Conservation (phyloP, 2,888 invertebrate species). For the Anticlea derivata region DNA sequence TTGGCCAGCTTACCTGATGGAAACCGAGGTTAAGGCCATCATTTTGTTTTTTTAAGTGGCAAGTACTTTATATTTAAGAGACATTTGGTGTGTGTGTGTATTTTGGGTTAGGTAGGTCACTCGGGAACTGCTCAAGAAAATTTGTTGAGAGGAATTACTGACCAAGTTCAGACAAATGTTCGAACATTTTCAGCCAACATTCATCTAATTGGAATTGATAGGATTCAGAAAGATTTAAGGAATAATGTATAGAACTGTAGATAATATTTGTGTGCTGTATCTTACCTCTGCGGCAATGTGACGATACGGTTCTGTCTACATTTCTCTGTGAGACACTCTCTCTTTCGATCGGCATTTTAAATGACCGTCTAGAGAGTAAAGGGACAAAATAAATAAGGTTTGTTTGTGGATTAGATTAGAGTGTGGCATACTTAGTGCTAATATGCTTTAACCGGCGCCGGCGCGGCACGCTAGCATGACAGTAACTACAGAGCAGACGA, state of each 20-base stretch:
- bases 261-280: conserved; percentile 66
- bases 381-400: conserved; percentile 85
- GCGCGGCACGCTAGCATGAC: conserved; percentile 73
- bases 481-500: conserved; percentile 83
- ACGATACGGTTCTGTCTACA: conserved; percentile 83
- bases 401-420: conserved; percentile 78
- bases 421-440: conserved; percentile 77
- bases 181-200: conserved; percentile 6
- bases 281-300: conserved; percentile 81
- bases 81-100: conserved; percentile 27
- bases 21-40: conserved; percentile 6
- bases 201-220: conserved; percentile 6
- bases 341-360: conserved; percentile 85
- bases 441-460: conserved; percentile 45
- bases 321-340: conserved; percentile 82
- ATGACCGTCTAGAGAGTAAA: conserved; percentile 88
- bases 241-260: conserved; percentile 51
- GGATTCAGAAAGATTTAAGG: conserved; percentile 5
- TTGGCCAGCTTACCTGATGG: conserved; percentile 9
- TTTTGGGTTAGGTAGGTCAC: conserved; percentile 26
- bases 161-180: conserved; percentile 8
- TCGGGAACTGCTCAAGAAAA: conserved; percentile 30
- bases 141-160: conserved; percentile 6
- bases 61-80: conserved; percentile 7
- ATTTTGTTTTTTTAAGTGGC: conserved; percentile 1